phyloP scores from a whole-genome alignment of 2,797 vertebrate species.

The Arrhamphus sclerolepis region DNA sequence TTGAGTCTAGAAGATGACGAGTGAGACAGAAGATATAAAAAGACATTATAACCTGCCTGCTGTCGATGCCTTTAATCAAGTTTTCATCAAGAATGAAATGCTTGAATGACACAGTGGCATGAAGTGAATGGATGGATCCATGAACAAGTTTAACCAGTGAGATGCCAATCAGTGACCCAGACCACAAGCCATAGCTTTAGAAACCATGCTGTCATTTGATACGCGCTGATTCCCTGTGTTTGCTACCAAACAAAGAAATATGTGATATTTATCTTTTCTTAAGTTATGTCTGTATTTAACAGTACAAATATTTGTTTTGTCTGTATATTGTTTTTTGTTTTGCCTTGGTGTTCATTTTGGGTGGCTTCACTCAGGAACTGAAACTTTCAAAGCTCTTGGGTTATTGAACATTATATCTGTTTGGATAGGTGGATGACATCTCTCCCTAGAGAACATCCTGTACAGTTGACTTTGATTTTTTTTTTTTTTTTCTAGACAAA shows the following conservation, averaged over 20 bases:
- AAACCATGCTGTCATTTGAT: constrained; percentile 44
- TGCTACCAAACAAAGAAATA: constrained; percentile 21
- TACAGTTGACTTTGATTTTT: constrained; percentile 6
- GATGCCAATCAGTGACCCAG: constrained; percentile 20
- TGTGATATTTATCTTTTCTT: constrained; percentile 69
- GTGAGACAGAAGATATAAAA: constrained; percentile 10
- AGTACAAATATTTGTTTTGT: constrained; percentile 38
- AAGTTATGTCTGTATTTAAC: constrained; percentile 66
- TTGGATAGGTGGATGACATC: no score
- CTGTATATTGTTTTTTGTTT: constrained; percentile 26
- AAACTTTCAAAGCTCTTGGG: neutral
- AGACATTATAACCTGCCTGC: constrained; percentile 21
- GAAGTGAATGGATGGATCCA: constrained; percentile 11
- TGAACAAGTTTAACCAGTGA: constrained; percentile 8
- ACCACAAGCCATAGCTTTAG: constrained; percentile 57
- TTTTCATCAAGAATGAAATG: constrained; percentile 8
- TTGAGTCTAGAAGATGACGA: neutral
- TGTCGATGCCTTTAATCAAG: constrained; percentile 31
- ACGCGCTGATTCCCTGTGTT: constrained; percentile 50
- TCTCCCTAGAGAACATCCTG: no score
- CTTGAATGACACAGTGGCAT: constrained; percentile 7
- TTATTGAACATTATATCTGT: no score
- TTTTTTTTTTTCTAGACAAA: constrained; percentile 6
- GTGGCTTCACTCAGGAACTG: constrained; percentile 1
- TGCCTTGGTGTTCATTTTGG: constrained; percentile 31